Percentiles rank a stretch among this genome's conserved stretches.
Conservation (phyloP, 1,140 invertebrate species). For the Heliconius himera region DNA sequence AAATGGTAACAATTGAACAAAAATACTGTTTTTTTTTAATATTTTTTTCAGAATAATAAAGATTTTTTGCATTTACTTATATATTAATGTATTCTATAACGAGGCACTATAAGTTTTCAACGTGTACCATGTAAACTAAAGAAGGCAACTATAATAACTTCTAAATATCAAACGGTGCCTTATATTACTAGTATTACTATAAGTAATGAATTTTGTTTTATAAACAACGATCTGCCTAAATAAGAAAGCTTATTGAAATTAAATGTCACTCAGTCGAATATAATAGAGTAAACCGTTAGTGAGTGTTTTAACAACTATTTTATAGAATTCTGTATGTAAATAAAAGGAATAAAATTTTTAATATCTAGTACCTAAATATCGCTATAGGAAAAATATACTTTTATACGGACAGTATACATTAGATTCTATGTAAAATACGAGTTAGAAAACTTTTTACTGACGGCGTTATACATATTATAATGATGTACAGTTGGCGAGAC, state of each 20-base stretch:
- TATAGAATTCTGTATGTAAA: not conserved
- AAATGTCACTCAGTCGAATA: not conserved
- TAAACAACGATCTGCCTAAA: constrained; percentile 3
- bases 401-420: not conserved
- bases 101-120: not conserved
- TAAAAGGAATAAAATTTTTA: not conserved
- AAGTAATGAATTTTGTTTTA: not conserved
- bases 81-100: not conserved
- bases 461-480: too few relatives aligned
- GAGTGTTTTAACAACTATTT: constrained; percentile 1
- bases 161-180: constrained; percentile 1
- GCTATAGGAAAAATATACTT: not conserved
- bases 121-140: not conserved
- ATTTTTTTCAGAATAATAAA: not conserved
- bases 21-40: not conserved
- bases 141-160: not conserved
- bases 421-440: not conserved
- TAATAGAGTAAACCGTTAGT: not conserved
- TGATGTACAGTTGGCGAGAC: too few relatives aligned
- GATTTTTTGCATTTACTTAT: not conserved
- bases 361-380: not conserved
- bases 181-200: constrained; percentile 1
- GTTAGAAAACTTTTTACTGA: not conserved
- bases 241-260: not conserved
- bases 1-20: not conserved